Evolutionary conservation across 2,797 vertebrate genomes (phyloP).

Genomic region (Lerista edwardsae): DNA sequence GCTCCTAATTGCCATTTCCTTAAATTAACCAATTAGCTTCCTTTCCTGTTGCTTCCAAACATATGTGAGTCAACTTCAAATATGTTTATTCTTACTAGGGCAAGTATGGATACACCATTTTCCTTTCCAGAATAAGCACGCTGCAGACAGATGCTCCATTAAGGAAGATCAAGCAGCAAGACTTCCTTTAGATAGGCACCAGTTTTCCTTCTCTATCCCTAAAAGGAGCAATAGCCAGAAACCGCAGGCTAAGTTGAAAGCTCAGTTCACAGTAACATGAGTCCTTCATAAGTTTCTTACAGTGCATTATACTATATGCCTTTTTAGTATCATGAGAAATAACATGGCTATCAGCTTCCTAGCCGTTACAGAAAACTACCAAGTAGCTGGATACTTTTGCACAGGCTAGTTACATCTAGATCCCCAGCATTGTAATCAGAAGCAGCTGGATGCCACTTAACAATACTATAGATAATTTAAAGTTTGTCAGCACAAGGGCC

Average conservation of each 20-base stretch:
- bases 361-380: too few species aligned
- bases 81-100: background rate
- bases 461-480: too few species aligned
- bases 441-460: too few species aligned
- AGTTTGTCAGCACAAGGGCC: too few species aligned
- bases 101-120: background rate
- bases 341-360: too few species aligned
- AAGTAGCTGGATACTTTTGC: too few species aligned
- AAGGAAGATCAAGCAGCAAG: background rate
- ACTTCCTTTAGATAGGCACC: background rate
- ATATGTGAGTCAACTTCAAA: background rate
- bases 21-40: background rate
- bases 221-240: background rate
- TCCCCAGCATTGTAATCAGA: too few species aligned
- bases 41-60: conserved; percentile 8
- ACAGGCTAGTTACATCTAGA: too few species aligned
- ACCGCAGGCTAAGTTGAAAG: background rate
- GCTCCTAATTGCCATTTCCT: background rate
- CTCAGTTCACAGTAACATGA: background rate
- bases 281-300: background rate
- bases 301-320: too few species aligned
- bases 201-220: background rate
- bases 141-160: background rate
- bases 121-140: background rate
- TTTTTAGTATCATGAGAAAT: too few species aligned